Evolutionary conservation across 1,140 invertebrate genomes (phyloP).

Genomic region (Lasaia peninsularis): DNA sequence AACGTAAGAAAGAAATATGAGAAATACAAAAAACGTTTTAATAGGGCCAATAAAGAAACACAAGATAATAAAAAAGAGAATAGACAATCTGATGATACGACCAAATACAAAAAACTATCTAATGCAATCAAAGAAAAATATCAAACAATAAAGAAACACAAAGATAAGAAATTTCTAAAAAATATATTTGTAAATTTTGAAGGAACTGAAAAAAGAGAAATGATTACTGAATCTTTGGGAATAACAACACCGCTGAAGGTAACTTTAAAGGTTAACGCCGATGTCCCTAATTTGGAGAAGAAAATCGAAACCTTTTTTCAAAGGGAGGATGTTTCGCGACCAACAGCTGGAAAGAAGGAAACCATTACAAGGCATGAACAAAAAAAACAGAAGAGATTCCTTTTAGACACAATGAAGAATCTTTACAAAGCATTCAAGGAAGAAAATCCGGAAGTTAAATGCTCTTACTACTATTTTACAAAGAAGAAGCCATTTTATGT

Average conservation of each 20-base stretch:
- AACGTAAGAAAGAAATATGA: conserved; percentile 11
- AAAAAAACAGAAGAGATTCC: conserved; percentile 26
- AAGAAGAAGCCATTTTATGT: conserved; percentile 30
- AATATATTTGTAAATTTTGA: no score
- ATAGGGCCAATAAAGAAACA: not conserved
- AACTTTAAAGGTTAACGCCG: not conserved
- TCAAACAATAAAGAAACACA: no score
- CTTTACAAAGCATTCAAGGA: conserved; percentile 23
- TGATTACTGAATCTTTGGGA: conserved; percentile 5
- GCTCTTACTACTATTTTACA: conserved; percentile 23
- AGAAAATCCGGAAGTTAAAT: conserved; percentile 28
- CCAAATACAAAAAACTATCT: no score
- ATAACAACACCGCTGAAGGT: not conserved
- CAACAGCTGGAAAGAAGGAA: conserved; percentile 29
- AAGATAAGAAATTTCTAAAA: no score
- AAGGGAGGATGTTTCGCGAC: conserved; percentile 25
- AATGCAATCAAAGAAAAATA: no score
- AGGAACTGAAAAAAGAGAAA: no score
- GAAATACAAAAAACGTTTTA: conserved; percentile 10
- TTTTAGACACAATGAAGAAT: conserved; percentile 29
- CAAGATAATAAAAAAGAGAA: no score
- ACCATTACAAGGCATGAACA: conserved; percentile 20
- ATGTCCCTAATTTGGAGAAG: conserved; percentile 8
- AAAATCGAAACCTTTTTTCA: conserved; percentile 24
- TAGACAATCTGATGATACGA: no score